phyloP scores from a whole-genome alignment of 1,140 invertebrate genomes.

The Drusus annulatus region DNA sequence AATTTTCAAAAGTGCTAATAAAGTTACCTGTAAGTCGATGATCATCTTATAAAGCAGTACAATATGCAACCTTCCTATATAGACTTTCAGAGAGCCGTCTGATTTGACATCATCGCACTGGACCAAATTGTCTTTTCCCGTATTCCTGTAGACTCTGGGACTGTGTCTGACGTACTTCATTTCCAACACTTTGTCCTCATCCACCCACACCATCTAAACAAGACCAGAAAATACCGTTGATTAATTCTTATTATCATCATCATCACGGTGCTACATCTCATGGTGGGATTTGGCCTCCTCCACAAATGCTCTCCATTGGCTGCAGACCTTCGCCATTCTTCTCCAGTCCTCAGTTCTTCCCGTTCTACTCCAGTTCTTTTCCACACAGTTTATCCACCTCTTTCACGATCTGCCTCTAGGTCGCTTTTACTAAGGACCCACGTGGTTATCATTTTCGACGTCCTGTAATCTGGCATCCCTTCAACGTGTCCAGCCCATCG shows the following conservation, averaged over 20 bases:
- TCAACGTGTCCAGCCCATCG: too few relatives aligned
- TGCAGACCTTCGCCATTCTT: too few relatives aligned
- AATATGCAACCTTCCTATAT: conserved; percentile 80
- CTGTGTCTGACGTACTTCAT: conserved; percentile 83
- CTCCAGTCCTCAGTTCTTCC: too few relatives aligned
- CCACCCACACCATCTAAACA: conserved; percentile 76
- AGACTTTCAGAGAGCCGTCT: conserved; percentile 80
- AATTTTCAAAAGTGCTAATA: neutral
- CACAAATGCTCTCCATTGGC: too few relatives aligned
- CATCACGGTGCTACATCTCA: too few relatives aligned
- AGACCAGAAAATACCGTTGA: conserved; percentile 19
- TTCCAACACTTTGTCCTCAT: conserved; percentile 85
- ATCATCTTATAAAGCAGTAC: conserved; percentile 82
- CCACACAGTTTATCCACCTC: too few relatives aligned
- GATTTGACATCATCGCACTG: conserved; percentile 72
- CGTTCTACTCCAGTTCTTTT: too few relatives aligned
- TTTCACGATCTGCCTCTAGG: too few relatives aligned
- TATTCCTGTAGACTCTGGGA: conserved; percentile 71
- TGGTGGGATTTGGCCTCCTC: too few relatives aligned
- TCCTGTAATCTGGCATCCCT: too few relatives aligned
- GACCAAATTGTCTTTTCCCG: conserved; percentile 64
- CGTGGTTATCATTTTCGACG: too few relatives aligned
- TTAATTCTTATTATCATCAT: neutral
- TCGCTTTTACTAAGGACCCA: too few relatives aligned
- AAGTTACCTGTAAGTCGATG: conserved; percentile 76